phyloP scores from a whole-genome alignment of 1,140 invertebrate genomes.

The Octopus bimaculoides region DNA sequence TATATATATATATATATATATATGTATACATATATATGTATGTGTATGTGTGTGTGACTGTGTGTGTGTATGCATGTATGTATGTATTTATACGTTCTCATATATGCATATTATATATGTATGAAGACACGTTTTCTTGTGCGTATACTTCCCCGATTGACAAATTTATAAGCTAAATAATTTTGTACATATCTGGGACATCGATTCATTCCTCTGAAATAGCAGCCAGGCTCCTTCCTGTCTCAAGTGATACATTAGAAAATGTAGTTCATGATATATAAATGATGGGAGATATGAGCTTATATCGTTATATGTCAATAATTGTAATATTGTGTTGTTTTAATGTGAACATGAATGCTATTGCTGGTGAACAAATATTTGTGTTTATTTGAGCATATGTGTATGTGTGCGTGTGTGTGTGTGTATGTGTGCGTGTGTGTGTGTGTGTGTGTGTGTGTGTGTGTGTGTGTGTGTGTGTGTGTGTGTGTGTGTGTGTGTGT shows the following conservation, averaged over 20 bases:
- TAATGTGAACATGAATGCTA: too few relatives aligned
- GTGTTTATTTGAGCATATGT: not conserved
- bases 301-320: too few relatives aligned
- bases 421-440: conserved; percentile 18
- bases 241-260: too few relatives aligned
- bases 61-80: conserved; percentile 17
- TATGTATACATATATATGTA: not conserved
- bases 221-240: too few relatives aligned
- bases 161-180: too few relatives aligned
- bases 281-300: too few relatives aligned
- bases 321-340: too few relatives aligned
- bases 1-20: not conserved
- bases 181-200: too few relatives aligned
- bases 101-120: not conserved
- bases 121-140: not conserved
- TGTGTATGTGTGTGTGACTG: not conserved
- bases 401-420: not conserved
- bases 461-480: conserved; percentile 22
- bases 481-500: not conserved
- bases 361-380: too few relatives aligned
- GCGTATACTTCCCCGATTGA: not conserved
- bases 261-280: too few relatives aligned
- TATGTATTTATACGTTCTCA: not conserved
- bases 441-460: conserved; percentile 20
- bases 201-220: too few relatives aligned